Base-by-base conservation (phyloP, 2,888 invertebrate genomes). In the Acronicta psi region DNA sequence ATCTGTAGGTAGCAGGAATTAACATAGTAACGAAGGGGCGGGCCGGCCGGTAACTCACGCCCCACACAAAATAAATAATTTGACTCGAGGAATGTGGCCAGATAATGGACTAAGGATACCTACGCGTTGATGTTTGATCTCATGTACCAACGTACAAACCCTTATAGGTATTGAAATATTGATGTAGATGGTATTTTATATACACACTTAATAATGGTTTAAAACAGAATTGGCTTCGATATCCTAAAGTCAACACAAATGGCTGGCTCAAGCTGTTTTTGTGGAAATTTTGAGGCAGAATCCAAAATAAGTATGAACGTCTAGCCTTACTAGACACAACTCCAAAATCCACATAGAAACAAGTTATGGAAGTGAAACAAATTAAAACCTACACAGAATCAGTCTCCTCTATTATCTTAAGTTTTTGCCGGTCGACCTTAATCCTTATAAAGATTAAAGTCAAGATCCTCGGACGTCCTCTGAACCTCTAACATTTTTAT, bases 11-110 rank as follows among this genome's bases (percentile, higher is more conserved):
- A 88, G 88, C 86, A 72, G 80, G 83, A 81, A 93, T 93, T 92
- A 92, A 85, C 91, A 90, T 92, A 88, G 92, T 93, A 93, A 93
- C 89, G 90, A 93, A 93, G 91, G 87, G 93, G 93, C 92, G 93
- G 84, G 84, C 71, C 85, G 75, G 78, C 65, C 89, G 84, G 90
- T 91, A 89, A 89, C 90, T 91, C 91, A 92, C 93, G 91, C 92
- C 90, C 92, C 83, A 84, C 79, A 90, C 88, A 87, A 92, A 91
- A 93, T 92, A 92, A 93, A 93, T 91, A 90, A 91, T 88, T 85
- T 86, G 81, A 81, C 83, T 77, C 65, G 75, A 73, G 90, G 92
- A 93, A 92, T 91, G 90, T 79, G 80, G 75, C 62, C 61, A 73
- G 75, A 76, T 87, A 87, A 88, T 88, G 84, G 85, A 79, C 64